phyloP scores from a whole-genome alignment of 2,113 vertebrate species.

The Orcinus orca region DNA sequence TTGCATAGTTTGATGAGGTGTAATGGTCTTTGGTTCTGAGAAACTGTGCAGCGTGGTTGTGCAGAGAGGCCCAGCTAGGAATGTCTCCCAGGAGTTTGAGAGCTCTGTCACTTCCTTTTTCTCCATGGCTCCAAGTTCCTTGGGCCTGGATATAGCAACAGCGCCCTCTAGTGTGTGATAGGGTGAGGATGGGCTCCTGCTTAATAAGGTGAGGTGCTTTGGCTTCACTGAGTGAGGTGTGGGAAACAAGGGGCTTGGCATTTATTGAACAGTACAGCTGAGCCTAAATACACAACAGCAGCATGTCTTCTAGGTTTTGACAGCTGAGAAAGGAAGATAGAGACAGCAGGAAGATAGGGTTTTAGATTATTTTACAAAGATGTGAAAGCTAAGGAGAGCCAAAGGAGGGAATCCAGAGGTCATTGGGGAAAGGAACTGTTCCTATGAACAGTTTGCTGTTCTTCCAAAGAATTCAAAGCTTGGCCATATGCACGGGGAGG shows the following conservation, averaged over 20 bases:
- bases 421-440: not conserved
- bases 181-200: not conserved
- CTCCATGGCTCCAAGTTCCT: not conserved
- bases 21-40: not conserved
- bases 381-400: not conserved
- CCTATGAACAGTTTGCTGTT: not conserved
- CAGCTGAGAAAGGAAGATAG: conserved; percentile 3
- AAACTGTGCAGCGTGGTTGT: not conserved
- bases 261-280: not conserved
- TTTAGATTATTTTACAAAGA: conserved; percentile 32
- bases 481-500: not conserved
- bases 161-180: conserved; percentile 62
- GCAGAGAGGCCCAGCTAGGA: not conserved
- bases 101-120: not conserved
- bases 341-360: not conserved
- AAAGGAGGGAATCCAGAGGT: not conserved
- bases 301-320: not conserved
- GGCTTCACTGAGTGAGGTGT: not conserved
- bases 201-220: not conserved
- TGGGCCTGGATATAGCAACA: conserved; percentile 56
- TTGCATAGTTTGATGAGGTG: not conserved
- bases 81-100: not conserved
- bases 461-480: conserved; percentile 2
- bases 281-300: not conserved
- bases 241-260: not conserved